Percentiles rank a stretch among this genome's conserved stretches.
phyloP scores from a whole-genome alignment of 2,888 invertebrate species.

The Agonopterix arenella region DNA sequence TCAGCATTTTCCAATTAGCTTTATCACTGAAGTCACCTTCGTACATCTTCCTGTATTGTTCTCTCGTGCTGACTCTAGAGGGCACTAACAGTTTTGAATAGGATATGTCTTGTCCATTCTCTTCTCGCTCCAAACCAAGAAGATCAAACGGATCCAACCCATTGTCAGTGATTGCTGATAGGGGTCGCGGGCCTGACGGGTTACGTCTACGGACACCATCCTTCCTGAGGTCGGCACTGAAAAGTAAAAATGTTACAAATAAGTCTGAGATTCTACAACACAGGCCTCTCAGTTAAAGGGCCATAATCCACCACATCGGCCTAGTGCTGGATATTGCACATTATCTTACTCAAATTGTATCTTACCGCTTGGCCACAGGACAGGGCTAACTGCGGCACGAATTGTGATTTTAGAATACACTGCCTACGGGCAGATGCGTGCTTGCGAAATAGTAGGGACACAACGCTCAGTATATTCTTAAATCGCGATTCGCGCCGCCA shows the following conservation, averaged over 20 bases:
- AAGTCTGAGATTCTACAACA: no score
- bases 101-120: conserved; percentile 94
- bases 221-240: conserved; percentile 79
- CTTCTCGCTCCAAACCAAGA: conserved; percentile 86
- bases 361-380: no score
- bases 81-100: conserved; percentile 91
- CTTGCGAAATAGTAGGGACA: no score
- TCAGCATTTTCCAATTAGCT: conserved; percentile 54
- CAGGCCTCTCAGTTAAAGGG: no score
- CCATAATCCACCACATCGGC: no score
- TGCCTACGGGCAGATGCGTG: no score
- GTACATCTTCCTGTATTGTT: conserved; percentile 67
- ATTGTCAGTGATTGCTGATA: conserved; percentile 90
- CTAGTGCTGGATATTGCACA: no score
- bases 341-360: no score
- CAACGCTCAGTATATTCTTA: no score
- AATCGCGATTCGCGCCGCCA: no score
- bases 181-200: conserved; percentile 87
- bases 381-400: no score
- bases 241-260: neutral
- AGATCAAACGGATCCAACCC: conserved; percentile 90
- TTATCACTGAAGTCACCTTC: conserved; percentile 66
- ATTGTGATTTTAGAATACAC: no score
- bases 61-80: conserved; percentile 72
- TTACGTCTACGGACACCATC: conserved; percentile 87